Base-by-base conservation (phyloP, 2,113 vertebrate genomes). In the Tetrax tetrax region DNA sequence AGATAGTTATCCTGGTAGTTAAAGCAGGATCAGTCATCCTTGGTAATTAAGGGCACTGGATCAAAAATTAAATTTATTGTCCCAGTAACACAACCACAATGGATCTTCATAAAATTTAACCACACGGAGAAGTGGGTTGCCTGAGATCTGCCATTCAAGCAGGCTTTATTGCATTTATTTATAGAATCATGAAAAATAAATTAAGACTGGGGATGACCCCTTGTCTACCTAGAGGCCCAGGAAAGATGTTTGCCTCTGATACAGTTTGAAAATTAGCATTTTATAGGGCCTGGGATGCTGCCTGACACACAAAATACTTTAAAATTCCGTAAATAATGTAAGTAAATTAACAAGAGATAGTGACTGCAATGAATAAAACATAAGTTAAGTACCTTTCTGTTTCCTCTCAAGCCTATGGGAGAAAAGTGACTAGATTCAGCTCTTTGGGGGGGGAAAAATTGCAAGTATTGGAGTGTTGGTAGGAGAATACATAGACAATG, bases 321-420 rank as follows among this genome's bases (percentile, higher is more conserved):
- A 96, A 92, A 97, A 96, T 97, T 96, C 96, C 93, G 97, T 97
- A 97, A 98, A 97, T 97, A 97, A 98, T 97, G 96, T 95, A 97
- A 97, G 93, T 72, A 96, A 98, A 96, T 97, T 97, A 98, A 96
- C 95, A 79, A 95, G 93, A 97, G 93, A 97, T 91, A 83, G 92
- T 54, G 81, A 78, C 89, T 95, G 81, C 35, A 54, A 97, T 97
- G 94, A 97, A 97, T 97, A 97, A 97, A 97, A 96, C 50, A 97
- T 96, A 63, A 95, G 81, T 69, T 96, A 96, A 95, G 95, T 95
- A 97, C 94, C 83, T 96, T 97, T 90, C 85, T 2, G 0, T 92
- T 96, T 95, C 88, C 91, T 91, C 94, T 37, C 66, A 95, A 92
- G 43, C 93, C 87, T 93, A 80, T 66, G 94, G 69, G 86, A 96